Evolutionary conservation across 2,888 invertebrate genomes (phyloP).

Genomic region (Sesia apiformis): DNA sequence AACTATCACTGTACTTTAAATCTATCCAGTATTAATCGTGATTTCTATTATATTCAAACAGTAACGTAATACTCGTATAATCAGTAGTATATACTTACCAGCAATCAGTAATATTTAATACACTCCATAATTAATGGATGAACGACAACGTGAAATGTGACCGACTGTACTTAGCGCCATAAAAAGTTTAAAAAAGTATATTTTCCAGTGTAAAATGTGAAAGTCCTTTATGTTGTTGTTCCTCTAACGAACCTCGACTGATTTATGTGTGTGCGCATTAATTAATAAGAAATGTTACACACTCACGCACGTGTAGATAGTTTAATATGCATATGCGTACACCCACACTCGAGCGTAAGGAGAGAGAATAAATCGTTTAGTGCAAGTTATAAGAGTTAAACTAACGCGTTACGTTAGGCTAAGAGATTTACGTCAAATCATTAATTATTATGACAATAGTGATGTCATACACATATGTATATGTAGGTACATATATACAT

Average conservation of each 20-base stretch:
- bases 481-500: no score
- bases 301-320: slow-evolving; percentile 22
- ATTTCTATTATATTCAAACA: no score
- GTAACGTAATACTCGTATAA: no score
- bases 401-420: no score
- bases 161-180: not conserved
- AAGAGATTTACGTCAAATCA: no score
- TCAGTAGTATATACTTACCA: no score
- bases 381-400: slow-evolving; percentile 17
- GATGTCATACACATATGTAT: no score
- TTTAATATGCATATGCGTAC: slow-evolving; percentile 28
- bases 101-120: no score
- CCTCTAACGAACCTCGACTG: slow-evolving; percentile 68
- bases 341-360: slow-evolving; percentile 20
- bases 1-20: no score
- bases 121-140: no score
- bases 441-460: no score
- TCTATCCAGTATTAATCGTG: no score
- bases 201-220: slow-evolving; percentile 29
- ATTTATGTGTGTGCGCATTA: slow-evolving; percentile 69
- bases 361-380: slow-evolving; percentile 8
- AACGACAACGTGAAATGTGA: not conserved
- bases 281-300: slow-evolving; percentile 65
- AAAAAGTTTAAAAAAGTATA: slow-evolving; percentile 19
- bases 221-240: slow-evolving; percentile 51